phyloP scores from a whole-genome alignment of 2,797 vertebrate genomes.

The Diplodus sargus region DNA sequence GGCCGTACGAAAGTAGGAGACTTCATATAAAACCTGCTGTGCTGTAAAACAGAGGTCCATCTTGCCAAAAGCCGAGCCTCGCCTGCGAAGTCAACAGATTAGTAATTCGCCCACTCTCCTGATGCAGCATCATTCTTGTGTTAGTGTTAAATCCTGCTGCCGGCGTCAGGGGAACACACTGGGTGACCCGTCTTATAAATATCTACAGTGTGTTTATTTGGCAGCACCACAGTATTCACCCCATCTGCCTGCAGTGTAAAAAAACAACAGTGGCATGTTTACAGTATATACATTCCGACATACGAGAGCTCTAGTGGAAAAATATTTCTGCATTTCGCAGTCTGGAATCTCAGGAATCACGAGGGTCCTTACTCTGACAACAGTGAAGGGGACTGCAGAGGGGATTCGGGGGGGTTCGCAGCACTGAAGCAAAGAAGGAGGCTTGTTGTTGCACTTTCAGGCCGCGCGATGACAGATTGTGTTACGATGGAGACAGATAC shows the following conservation, averaged over 20 bases:
- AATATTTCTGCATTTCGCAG: slow-evolving; percentile 61
- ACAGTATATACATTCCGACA: slow-evolving; percentile 57
- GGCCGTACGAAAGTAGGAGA: slow-evolving; percentile 32
- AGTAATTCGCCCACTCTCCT: slow-evolving; percentile 42
- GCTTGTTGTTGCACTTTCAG: slow-evolving; percentile 51
- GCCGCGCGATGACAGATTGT: slow-evolving; percentile 19
- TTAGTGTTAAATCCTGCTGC: slow-evolving; percentile 55
- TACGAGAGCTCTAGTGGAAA: slow-evolving; percentile 59
- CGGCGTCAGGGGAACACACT: slow-evolving; percentile 35
- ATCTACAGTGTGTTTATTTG: slow-evolving; percentile 67
- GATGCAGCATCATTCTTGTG: slow-evolving; percentile 55
- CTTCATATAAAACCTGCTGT: slow-evolving; percentile 27
- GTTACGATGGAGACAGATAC: slow-evolving; percentile 48
- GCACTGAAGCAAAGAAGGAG: slow-evolving; percentile 49
- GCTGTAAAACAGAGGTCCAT: slow-evolving; percentile 33
- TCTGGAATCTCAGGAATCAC: slow-evolving; percentile 75
- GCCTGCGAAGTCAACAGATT: slow-evolving; percentile 53
- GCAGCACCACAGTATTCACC: slow-evolving; percentile 47
- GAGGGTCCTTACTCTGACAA: slow-evolving; percentile 65
- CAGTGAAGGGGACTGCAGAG: slow-evolving; percentile 53
- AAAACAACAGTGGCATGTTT: slow-evolving; percentile 66
- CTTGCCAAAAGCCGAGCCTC: not conserved
- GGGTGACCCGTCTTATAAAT: slow-evolving; percentile 56
- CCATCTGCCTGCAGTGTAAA: slow-evolving; percentile 41
- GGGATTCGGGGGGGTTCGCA: slow-evolving; percentile 10